Conservation (phyloP, 2,888 invertebrate genomes). For the Lapara coniferarum region DNA sequence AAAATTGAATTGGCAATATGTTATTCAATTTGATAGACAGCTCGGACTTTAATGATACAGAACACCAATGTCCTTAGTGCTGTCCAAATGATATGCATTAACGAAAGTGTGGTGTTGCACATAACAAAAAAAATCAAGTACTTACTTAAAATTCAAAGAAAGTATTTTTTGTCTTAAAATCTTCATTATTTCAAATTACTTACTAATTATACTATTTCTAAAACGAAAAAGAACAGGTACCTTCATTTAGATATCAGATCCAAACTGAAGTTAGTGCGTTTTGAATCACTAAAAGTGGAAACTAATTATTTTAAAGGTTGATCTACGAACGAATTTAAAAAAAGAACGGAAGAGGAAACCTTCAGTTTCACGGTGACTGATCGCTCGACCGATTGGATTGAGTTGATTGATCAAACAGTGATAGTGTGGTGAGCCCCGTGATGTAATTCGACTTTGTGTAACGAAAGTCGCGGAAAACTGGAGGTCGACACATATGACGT, state of each 20-base stretch:
- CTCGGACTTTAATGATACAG: not conserved
- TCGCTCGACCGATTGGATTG: constrained; percentile 37
- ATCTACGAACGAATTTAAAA: constrained; percentile 25
- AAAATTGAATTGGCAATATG: not conserved
- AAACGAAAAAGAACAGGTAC: no score
- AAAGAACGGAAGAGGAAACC: constrained; percentile 45
- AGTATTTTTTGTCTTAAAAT: no score
- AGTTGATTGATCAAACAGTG: constrained; percentile 33
- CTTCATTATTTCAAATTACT: no score
- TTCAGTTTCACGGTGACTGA: constrained; percentile 42
- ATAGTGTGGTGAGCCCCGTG: constrained; percentile 40
- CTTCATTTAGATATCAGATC: no score
- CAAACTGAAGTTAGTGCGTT: not conserved
- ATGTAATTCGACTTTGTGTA: constrained; percentile 51
- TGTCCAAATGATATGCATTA: not conserved
- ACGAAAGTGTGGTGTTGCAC: not conserved
- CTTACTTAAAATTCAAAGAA: no score
- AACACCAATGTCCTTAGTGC: not conserved
- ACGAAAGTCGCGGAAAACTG: constrained; percentile 68
- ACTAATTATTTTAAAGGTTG: constrained; percentile 9
- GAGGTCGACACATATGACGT: constrained; percentile 80
- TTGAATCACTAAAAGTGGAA: not conserved
- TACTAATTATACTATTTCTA: no score
- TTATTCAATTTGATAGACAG: not conserved
- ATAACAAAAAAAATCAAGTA: not conserved